Conservation (phyloP, 2,113 vertebrate species). For the Tachycineta bicolor region DNA sequence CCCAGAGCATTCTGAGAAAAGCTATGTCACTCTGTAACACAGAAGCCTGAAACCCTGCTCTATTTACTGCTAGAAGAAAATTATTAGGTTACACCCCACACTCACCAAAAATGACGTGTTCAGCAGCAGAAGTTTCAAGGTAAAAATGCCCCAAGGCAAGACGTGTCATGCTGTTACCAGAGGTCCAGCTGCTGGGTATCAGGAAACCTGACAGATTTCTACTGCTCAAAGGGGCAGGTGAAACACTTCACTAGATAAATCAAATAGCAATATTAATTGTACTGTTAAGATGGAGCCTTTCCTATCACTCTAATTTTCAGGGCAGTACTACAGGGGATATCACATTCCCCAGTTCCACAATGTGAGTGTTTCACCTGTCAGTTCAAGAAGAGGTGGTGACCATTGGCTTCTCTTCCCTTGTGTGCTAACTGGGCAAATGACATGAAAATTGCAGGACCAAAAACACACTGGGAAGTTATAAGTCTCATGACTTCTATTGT, state of each 20-base stretch:
- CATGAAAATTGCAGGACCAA: background rate
- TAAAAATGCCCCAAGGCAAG: background rate
- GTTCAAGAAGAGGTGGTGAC: background rate
- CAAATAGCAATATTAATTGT: background rate
- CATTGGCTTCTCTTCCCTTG: background rate
- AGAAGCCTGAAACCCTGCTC: background rate
- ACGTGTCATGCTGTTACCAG: background rate
- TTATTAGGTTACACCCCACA: background rate
- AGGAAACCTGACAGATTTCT: background rate
- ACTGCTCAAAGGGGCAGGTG: background rate
- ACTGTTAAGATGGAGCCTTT: background rate
- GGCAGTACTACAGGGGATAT: background rate
- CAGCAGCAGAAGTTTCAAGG: background rate
- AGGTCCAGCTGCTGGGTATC: background rate
- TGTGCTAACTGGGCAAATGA: rapidly evolving
- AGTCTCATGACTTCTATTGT: background rate
- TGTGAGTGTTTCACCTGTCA: background rate
- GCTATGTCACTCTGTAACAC: background rate
- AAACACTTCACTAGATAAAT: background rate
- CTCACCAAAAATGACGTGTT: background rate
- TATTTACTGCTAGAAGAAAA: background rate
- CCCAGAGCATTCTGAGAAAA: background rate
- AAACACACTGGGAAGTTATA: background rate
- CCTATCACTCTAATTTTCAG: background rate
- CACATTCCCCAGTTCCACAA: background rate